Conservation (phyloP, 2,797 vertebrate species). For the Sebastes nivosus region DNA sequence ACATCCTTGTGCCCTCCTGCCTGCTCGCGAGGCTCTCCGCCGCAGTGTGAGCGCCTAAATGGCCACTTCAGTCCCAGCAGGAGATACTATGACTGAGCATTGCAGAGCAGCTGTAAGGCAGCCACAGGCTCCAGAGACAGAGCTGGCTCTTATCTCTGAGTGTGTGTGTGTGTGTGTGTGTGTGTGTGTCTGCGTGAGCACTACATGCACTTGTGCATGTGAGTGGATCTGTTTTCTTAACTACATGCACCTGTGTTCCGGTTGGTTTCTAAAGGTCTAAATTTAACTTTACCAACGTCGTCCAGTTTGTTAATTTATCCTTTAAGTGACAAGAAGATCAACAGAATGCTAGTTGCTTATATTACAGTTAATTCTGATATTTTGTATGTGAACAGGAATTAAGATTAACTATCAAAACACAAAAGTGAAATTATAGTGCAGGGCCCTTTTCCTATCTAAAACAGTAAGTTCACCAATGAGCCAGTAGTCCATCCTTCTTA, state of each 20-base stretch:
- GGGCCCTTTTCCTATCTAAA: background rate
- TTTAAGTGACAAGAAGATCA: background rate
- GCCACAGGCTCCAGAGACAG: conserved; percentile 17
- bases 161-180: conserved; percentile 10
- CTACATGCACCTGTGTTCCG: background rate
- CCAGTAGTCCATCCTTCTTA: background rate
- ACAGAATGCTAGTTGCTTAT: background rate
- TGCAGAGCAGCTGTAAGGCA: conserved; percentile 51
- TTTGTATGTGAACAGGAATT: background rate
- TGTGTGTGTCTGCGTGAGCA: background rate
- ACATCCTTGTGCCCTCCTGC: conserved; percentile 65
- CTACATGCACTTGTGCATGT: conserved; percentile 6
- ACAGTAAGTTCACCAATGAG: background rate
- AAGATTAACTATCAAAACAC: background rate
- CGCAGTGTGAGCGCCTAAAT: conserved; percentile 66
- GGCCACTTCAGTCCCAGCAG: conserved; percentile 75
- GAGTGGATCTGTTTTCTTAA: background rate
- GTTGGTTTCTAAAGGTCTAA: background rate
- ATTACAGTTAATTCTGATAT: background rate
- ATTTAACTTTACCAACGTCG: background rate
- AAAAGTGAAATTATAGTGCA: background rate
- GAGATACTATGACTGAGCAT: conserved; percentile 49
- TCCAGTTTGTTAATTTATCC: background rate
- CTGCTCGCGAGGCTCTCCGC: conserved; percentile 50
- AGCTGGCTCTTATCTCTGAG: conserved; percentile 4